Base-by-base conservation (phyloP, 1,140 invertebrate species). In the Meloidogyne floridensis region DNA sequence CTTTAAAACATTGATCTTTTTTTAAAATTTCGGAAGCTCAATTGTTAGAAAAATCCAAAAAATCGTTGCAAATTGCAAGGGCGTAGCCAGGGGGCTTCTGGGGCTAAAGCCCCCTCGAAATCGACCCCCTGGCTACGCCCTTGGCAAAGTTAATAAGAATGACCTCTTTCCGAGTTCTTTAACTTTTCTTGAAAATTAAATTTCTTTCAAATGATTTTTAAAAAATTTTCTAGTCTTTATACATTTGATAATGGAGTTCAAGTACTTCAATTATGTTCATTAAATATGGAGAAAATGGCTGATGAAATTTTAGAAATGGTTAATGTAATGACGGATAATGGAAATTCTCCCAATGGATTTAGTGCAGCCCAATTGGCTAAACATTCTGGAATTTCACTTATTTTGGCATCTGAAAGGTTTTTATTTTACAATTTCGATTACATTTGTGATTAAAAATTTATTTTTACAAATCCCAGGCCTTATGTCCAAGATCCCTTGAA, bases 361-460 rank as follows among this genome's bases (percentile, higher is more conserved):
- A 87, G 88, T 75, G 83, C 83, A 51, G 70, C 74, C 2, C 79
- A 85, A 56, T 73, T 86, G 54, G 83, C 85, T 53, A 76, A 80
- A 80, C 18, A 56, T n/a, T 74, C 77, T 10, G 83, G 80, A 10
- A 83, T 86, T 69, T 80, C 85, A 13, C n/a, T 82, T 72, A 83
- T 86, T 32, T 74, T 86, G 78, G 85, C 85, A 8, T 76, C 74
- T 8, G 85, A 86, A 80, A 80, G 85, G 85, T 86, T 18, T n/a
- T 43, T 54, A 32, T 56, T 32, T 32, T 32, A 32, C 32, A 32
- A 32, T 32, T 32, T 32, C 32, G 32, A 32, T 32, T 32, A 32
- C 32, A 32, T 54, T 78, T 5, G 32, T 43, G 8, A 42, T 69
- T 9, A 9, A 53, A 72, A 32, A 32, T 72, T 47, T 18, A 10